phyloP scores from a whole-genome alignment of 1,140 invertebrate genomes.

The Mizuhopecten yessoensis region DNA sequence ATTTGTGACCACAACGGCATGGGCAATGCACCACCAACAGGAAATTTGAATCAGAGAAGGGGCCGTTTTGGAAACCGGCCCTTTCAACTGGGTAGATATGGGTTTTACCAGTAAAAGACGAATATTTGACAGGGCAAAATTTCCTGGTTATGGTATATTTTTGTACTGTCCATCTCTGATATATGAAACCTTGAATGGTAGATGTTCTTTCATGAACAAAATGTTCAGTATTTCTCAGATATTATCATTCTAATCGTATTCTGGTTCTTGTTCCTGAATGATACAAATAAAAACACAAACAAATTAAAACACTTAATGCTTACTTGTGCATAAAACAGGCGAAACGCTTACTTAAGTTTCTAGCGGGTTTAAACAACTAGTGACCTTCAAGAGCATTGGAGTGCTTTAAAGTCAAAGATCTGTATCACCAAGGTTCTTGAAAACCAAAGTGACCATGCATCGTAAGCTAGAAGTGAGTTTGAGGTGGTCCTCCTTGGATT shows the following conservation, averaged over 20 bases:
- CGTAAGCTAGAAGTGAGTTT: background rate
- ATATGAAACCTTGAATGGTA: too few relatives aligned
- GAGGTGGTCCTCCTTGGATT: background rate
- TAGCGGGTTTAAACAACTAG: background rate
- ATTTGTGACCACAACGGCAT: too few relatives aligned
- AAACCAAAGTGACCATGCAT: slow-evolving; percentile 30
- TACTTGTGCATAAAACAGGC: background rate
- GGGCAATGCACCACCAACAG: too few relatives aligned
- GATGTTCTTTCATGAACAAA: background rate
- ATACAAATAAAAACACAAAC: background rate
- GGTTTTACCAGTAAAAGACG: too few relatives aligned
- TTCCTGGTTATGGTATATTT: too few relatives aligned
- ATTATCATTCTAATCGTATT: too few relatives aligned
- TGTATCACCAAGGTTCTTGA: background rate
- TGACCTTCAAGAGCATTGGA: background rate
- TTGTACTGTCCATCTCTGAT: too few relatives aligned
- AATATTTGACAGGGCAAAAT: too few relatives aligned
- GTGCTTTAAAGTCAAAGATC: background rate
- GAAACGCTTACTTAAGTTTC: background rate
- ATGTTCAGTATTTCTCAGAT: background rate
- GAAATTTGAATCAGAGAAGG: too few relatives aligned
- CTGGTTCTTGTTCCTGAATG: background rate
- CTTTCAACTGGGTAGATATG: too few relatives aligned
- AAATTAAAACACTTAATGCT: background rate
- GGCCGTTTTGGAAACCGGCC: too few relatives aligned